Percentiles rank a stretch among this genome's conserved stretches.
Conservation (phyloP, 2,888 invertebrate genomes). For the Drymonia ruficornis region DNA sequence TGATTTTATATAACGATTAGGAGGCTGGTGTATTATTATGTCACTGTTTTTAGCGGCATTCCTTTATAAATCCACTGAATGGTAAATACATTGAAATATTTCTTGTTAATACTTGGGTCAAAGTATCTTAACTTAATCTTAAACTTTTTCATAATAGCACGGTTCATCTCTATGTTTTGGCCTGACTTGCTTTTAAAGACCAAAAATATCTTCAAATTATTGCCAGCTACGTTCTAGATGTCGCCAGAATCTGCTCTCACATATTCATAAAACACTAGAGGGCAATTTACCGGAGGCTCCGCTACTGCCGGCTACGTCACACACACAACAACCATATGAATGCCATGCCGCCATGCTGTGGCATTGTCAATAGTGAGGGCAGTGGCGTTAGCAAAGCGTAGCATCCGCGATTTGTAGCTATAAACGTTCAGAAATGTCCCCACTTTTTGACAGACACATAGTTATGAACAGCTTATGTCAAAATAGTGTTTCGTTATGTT, state of each 20-base stretch:
- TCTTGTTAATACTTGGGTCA: background rate
- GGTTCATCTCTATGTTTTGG: no score
- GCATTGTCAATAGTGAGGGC: constrained; percentile 2
- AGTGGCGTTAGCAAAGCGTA: background rate
- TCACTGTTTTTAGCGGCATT: background rate
- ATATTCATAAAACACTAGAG: no score
- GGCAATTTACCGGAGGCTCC: background rate
- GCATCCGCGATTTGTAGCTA: background rate
- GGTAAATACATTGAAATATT: background rate
- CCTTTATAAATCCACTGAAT: background rate
- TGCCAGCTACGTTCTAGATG: no score
- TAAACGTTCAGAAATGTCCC: no score
- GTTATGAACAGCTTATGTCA: no score
- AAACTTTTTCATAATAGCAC: no score
- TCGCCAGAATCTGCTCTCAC: no score
- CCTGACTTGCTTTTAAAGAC: no score
- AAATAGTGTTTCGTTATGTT: no score
- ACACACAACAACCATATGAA: background rate
- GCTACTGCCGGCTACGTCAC: background rate
- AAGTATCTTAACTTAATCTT: no score
- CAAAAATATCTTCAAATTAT: no score
- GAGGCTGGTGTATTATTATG: background rate
- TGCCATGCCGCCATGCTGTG: background rate
- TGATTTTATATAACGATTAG: background rate
- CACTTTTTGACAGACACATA: no score